Percentiles rank a stretch among this genome's conserved stretches.
Conservation (phyloP, 2,113 vertebrate species). For the Pampusana beccarii region DNA sequence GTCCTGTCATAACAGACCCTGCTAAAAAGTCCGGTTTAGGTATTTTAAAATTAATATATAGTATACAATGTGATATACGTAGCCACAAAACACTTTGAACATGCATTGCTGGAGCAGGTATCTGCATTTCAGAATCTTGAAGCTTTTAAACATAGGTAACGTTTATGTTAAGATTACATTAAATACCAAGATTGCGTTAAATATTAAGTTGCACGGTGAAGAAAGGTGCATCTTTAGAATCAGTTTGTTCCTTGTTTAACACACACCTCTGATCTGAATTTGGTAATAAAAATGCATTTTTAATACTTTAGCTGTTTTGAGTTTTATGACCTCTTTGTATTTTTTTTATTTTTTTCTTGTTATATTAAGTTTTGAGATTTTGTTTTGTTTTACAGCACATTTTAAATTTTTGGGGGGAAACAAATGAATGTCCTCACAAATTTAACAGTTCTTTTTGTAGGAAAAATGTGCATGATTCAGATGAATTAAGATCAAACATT, state of each 20-base stretch:
- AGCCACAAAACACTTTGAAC: too few relatives aligned
- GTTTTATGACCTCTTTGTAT: background rate
- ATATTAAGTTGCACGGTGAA: background rate
- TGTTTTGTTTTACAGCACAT: background rate
- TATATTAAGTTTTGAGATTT: background rate
- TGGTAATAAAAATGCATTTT: background rate
- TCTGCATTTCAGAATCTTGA: too few relatives aligned
- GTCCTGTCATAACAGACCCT: too few relatives aligned
- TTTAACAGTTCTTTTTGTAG: background rate
- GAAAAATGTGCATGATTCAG: background rate
- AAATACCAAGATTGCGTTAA: background rate
- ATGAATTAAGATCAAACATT: background rate
- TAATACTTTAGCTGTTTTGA: background rate
- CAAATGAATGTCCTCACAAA: background rate
- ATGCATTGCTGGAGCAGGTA: too few relatives aligned
- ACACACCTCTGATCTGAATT: background rate
- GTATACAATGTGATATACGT: too few relatives aligned
- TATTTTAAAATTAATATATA: too few relatives aligned
- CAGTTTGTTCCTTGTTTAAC: background rate
- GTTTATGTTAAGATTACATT: background rate
- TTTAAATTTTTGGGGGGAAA: background rate
- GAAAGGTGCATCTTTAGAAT: background rate
- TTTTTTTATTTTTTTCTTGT: background rate
- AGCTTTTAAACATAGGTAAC: background rate
- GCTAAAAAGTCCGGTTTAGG: too few relatives aligned